Evolutionary conservation across 2,888 invertebrate genomes (phyloP).

Genomic region (Xylocampa areola): DNA sequence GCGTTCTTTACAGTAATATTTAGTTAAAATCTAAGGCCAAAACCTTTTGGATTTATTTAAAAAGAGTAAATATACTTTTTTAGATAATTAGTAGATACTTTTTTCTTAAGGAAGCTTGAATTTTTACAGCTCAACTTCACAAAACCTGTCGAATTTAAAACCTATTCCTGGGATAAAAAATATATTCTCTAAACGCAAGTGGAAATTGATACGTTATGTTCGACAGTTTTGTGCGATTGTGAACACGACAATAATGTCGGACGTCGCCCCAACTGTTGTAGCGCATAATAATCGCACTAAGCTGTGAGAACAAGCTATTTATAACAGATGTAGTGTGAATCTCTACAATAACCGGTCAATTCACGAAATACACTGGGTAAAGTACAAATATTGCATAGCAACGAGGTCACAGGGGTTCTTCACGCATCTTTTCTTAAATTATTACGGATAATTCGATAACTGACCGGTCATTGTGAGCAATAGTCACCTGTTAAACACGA

Average conservation of each 20-base stretch:
- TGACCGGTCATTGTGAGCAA: constrained; percentile 46
- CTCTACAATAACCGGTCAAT: constrained; percentile 36
- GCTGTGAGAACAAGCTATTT: constrained; percentile 65
- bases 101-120: no score
- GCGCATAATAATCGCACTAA: constrained; percentile 50
- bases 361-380: not conserved
- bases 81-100: no score
- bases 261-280: constrained; percentile 5
- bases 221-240: not conserved
- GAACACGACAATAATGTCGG: constrained; percentile 4
- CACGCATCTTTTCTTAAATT: constrained; percentile 16
- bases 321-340: constrained; percentile 44
- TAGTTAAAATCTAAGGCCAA: no score
- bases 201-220: no score
- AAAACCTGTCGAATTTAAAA: no score
- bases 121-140: no score
- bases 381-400: constrained; percentile 2
- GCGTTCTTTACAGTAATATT: not conserved
- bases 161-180: no score
- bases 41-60: no score
- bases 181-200: no score
- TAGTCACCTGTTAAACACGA: constrained; percentile 52
- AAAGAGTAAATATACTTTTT: no score
- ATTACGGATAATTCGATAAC: not conserved
- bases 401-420: constrained; percentile 19